A percentile compares a stretch with the other conserved stretches of the same genome.
phyloP scores from a whole-genome alignment of 1,140 invertebrate species.

The Acromyrmex charruanus region DNA sequence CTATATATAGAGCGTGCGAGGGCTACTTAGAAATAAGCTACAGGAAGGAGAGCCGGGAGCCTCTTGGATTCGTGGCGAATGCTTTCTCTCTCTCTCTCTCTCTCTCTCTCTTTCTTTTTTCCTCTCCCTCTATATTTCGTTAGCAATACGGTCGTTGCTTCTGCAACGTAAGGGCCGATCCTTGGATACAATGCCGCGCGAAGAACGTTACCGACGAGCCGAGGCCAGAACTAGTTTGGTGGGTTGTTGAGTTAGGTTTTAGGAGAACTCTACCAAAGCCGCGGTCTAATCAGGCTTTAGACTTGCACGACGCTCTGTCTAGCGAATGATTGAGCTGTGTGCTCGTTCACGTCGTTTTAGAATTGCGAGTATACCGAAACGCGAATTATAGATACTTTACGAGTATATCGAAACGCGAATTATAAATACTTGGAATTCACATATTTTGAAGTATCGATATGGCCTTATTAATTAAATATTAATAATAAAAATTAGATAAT shows the following conservation, averaged over 20 bases:
- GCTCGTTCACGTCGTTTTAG: constrained; percentile 12
- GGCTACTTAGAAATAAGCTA: constrained; percentile 69
- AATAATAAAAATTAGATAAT: not conserved
- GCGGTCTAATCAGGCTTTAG: constrained; percentile 66
- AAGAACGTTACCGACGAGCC: constrained; percentile 72
- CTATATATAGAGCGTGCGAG: constrained; percentile 46
- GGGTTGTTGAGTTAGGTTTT: constrained; percentile 82
- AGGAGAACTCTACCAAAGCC: constrained; percentile 75
- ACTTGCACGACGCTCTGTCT: constrained; percentile 50
- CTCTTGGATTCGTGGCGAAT: constrained; percentile 71
- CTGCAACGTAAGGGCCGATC: constrained; percentile 73
- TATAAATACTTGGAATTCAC: not conserved
- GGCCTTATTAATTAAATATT: not conserved
- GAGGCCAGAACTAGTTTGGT: constrained; percentile 85
- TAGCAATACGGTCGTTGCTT: constrained; percentile 75
- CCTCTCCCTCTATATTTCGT: constrained; percentile 69
- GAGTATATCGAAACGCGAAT: not conserved
- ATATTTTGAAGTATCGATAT: not conserved
- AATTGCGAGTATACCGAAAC: not conserved
- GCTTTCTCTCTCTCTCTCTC: constrained; percentile 46
- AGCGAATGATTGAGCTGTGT: constrained; percentile 23
- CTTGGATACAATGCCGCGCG: constrained; percentile 75
- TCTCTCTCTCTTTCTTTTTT: constrained; percentile 20
- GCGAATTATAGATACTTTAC: not conserved
- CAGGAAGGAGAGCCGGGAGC: constrained; percentile 69